Evolutionary conservation across 2,888 invertebrate genomes (phyloP).

Genomic region (Hetaerina titia): DNA sequence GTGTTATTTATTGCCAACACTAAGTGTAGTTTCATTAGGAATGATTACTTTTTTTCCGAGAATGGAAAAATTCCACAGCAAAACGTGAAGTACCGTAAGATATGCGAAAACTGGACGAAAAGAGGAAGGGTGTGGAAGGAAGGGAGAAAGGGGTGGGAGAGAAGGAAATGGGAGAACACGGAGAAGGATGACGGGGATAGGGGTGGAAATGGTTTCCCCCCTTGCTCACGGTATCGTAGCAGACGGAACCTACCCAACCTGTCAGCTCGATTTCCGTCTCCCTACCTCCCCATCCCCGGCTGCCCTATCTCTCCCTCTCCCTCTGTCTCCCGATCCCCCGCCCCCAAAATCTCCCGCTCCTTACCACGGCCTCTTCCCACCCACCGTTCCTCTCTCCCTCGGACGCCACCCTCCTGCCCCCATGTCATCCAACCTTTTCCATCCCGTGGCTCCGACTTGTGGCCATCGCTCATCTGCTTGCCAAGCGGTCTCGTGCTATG

Average conservation of each 20-base stretch:
- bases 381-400: neutral
- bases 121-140: neutral
- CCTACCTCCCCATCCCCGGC: constrained; percentile 51
- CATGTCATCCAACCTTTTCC: neutral
- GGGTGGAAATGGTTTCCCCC: neutral
- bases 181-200: neutral
- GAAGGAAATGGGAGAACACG: neutral
- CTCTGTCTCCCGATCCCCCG: constrained; percentile 5
- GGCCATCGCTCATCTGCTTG: constrained; percentile 62
- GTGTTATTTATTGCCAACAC: neutral
- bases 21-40: neutral
- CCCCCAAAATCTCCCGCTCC: neutral
- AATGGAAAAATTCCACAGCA: neutral
- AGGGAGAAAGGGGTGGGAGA: neutral
- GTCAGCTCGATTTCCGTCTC: constrained; percentile 57
- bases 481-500: constrained; percentile 62
- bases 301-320: neutral
- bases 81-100: neutral
- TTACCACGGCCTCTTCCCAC: constrained; percentile 15
- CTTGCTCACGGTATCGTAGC: constrained; percentile 41
- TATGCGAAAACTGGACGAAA: neutral
- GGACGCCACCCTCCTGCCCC: neutral
- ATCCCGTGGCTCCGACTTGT: constrained; percentile 9
- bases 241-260: constrained; percentile 64
- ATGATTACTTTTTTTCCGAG: neutral